These are phyloP conservation scores for Caerostris extrusa DNA, from an alignment of 1,140 invertebrate genomes.

Conservation along the genomic window DNA sequence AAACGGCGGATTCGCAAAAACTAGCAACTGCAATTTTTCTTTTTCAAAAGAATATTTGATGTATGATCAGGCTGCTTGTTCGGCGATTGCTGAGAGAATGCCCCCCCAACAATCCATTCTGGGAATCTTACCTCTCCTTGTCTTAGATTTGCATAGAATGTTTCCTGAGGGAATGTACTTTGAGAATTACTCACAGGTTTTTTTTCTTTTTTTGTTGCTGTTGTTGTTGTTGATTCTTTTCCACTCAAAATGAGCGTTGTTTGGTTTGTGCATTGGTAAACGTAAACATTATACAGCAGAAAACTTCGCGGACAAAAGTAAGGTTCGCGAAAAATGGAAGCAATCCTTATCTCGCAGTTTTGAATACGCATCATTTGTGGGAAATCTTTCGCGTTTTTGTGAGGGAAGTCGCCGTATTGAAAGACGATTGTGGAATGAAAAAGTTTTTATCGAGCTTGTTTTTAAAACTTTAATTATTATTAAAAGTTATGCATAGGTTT, in stretches of 20 bases:
- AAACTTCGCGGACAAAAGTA: not conserved
- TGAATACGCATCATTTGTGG: not conserved
- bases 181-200: not conserved
- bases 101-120: not conserved
- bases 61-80: constrained; percentile 19
- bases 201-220: not conserved
- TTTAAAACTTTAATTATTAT: no score
- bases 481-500: no score
- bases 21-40: constrained; percentile 35
- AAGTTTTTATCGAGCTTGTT: no score
- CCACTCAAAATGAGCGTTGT: not conserved
- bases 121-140: constrained; percentile 1
- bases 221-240: not conserved
- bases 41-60: constrained; percentile 25
- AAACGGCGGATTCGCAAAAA: not conserved
- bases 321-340: not conserved
- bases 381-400: not conserved
- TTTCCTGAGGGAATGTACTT: not conserved
- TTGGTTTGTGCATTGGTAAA: not conserved
- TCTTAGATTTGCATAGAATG: constrained; percentile 20
- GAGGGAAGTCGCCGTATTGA: not conserved
- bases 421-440: no score
- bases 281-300: not conserved
- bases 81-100: not conserved
- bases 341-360: not conserved